Conservation (phyloP, 2,113 vertebrate species). For the Nestor notabilis region DNA sequence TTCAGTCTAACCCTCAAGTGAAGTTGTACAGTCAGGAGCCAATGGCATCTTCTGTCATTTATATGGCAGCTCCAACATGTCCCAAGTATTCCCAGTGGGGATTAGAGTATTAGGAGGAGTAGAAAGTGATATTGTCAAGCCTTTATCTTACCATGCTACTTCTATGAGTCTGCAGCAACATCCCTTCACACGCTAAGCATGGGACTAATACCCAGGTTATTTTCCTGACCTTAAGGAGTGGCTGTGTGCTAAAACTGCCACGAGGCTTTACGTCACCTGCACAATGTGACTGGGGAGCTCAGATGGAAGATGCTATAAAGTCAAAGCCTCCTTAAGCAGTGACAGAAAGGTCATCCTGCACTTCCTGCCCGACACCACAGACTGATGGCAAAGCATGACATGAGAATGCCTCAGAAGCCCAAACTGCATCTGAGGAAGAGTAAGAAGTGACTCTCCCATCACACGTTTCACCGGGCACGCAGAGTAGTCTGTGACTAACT, state of each 20-base stretch:
- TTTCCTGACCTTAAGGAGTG: background rate
- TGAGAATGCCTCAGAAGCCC: accelerated
- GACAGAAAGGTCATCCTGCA: background rate
- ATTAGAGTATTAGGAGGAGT: background rate
- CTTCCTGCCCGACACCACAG: background rate
- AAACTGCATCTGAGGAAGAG: background rate
- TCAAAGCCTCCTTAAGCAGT: background rate
- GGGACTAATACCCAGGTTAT: background rate
- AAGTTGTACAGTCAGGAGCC: background rate
- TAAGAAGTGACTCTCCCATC: background rate
- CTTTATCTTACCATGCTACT: background rate
- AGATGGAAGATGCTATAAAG: background rate
- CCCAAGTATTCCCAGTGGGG: background rate
- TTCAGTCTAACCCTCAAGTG: background rate
- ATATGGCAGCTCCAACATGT: background rate
- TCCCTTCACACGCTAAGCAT: background rate
- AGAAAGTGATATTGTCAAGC: accelerated
- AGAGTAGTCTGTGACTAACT: background rate
- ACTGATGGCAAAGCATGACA: accelerated
- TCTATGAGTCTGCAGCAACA: background rate
- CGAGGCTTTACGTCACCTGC: background rate
- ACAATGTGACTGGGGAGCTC: background rate
- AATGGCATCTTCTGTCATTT: background rate
- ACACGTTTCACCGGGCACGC: accelerated
- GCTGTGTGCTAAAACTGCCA: background rate